These are phyloP conservation scores for Rattus rattus DNA, from an alignment of 2,113 vertebrate species.

Conservation along the genomic window DNA sequence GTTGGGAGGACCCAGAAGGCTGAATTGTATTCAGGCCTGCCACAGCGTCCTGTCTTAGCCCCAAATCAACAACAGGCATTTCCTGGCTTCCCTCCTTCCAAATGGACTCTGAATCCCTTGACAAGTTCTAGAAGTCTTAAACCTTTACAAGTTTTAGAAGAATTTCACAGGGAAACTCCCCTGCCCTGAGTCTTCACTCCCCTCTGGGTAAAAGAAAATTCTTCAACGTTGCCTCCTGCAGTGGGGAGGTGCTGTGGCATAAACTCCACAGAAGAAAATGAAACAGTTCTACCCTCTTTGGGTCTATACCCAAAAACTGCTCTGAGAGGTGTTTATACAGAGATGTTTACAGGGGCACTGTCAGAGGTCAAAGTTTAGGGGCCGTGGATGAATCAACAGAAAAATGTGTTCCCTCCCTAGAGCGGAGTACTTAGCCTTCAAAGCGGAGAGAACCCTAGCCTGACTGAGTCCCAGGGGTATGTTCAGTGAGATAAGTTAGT, in stretches of 20 bases:
- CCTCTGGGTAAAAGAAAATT: neutral
- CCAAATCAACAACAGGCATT: neutral
- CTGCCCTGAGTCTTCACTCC: neutral
- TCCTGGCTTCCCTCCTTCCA: accelerated
- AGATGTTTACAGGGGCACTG: neutral
- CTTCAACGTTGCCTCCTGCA: neutral
- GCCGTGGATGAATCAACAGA: neutral
- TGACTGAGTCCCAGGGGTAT: neutral
- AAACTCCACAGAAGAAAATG: neutral
- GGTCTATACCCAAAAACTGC: neutral
- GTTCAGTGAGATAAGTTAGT: neutral
- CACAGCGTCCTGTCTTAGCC: neutral
- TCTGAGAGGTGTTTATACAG: accelerated
- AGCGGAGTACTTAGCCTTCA: neutral
- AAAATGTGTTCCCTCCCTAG: neutral
- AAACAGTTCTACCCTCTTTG: accelerated
- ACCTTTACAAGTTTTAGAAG: neutral
- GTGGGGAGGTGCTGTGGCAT: accelerated
- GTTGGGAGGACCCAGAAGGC: accelerated
- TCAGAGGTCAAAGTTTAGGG: neutral
- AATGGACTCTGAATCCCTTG: neutral
- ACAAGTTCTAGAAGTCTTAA: neutral
- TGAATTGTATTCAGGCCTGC: neutral
- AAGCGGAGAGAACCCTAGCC: too few species aligned
- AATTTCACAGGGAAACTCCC: neutral